Evolutionary conservation across 2,797 vertebrate genomes (phyloP).

Genomic region (Hypotaenidia okinawae): DNA sequence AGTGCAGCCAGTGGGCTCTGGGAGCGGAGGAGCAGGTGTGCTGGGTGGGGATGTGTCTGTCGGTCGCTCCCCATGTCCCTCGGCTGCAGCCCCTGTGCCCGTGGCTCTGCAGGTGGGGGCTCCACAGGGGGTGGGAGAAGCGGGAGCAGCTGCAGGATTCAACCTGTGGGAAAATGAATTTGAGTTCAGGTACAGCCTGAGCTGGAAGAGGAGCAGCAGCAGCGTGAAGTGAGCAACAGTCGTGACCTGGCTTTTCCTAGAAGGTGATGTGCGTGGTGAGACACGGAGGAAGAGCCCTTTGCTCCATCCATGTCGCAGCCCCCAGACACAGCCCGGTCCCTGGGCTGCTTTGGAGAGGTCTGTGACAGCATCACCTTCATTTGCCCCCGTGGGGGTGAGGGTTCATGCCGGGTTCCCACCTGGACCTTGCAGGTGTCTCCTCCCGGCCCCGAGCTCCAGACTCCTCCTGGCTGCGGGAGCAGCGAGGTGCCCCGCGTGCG

Average conservation of each 20-base stretch:
- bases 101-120: not conserved
- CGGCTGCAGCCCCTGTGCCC: not conserved
- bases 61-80: not conserved
- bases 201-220: not conserved
- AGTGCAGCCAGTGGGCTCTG: not conserved
- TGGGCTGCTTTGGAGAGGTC: not conserved
- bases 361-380: not conserved
- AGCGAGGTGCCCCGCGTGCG: fast-evolving
- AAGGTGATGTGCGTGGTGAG: too few species aligned
- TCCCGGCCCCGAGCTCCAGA: not conserved
- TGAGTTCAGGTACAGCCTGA: not conserved
- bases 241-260: not conserved
- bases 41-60: too few species aligned
- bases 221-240: not conserved
- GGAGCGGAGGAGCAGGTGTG: not conserved
- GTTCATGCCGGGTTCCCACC: not conserved
- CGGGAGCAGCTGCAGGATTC: fast-evolving
- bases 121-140: not conserved
- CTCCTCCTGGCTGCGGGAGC: not conserved
- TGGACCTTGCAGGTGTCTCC: not conserved
- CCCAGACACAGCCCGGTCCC: not conserved
- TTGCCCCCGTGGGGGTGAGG: not conserved
- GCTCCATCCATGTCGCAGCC: not conserved
- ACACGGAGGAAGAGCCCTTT: not conserved
- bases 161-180: not conserved